Base-by-base conservation (phyloP, 2,113 vertebrate genomes). In the Sylvilagus bachmani region DNA sequence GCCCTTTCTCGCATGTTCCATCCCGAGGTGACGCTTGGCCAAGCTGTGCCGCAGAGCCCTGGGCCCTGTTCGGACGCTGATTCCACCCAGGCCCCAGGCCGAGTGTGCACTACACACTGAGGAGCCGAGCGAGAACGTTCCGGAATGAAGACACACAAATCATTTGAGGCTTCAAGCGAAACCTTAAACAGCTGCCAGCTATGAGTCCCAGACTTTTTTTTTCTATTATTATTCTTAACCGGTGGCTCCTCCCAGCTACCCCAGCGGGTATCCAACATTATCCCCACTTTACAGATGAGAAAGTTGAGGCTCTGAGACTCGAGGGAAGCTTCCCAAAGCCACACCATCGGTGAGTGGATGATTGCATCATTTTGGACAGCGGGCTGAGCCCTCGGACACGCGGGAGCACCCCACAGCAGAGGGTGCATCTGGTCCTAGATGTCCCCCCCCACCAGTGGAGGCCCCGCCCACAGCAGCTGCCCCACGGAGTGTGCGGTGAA, bases 91-190 rank as follows among this genome's bases (percentile, higher is more conserved):
- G 55, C 55, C 55, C 27, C 3, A 1, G 86, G 17, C 21, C 3
- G 8, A 16, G 29, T 2, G 16, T 58, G 21, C 62, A 8, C 16
- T 14, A 0, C 2, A 1, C 19, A 27, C 3, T 6, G 64, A 33
- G 9, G 19, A 33, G 29, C 14, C 8, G 62, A 64, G 7, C 36
- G 58, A 49, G 38, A 3, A 21, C 31, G 31, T 49, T 66, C 71
- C 64, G 16, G 51, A n/a, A 73, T 64, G 33, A 70, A 19, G 22
- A 2, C n/a, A 6, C 27, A 29, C 1, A 55, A 61, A 17, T 24
- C 33, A 33, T 38, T 27, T 17, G 19, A 71, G 36, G 29, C 44
- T 88, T 86, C 66, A 22, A 4, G 49, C 1, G 3, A 36, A 33
- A 70, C 14, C 44, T 12, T 51, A 11, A 64, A 1, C 25, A 53